Base-by-base conservation (phyloP, 1,140 invertebrate species). In the Cydia strobilella region DNA sequence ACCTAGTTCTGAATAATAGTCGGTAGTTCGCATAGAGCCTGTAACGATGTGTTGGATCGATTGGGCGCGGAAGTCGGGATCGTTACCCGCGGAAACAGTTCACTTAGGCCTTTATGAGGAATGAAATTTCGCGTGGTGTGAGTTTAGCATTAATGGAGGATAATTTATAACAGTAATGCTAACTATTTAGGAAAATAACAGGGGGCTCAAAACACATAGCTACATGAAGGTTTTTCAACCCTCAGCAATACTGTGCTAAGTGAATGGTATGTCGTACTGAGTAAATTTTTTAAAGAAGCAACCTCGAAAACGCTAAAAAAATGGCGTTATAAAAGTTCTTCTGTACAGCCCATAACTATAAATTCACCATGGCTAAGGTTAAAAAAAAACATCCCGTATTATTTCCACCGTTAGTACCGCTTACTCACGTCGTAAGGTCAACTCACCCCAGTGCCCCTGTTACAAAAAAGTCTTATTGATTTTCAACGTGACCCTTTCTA, bases 401-500 rank as follows among this genome's bases (percentile, higher is more conserved):
- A 45, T 45, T 45, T 45, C 13, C 0, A 13, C 42, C 13, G 42
- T 45, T n/a, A 54, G 5, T 54, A 54, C n/a, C 51, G n/a, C 15
- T 20, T 59, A 23, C 54, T 39, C 31, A 18, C 65, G 27, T 18
- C 0, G n/a, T n/a, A 42, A 39, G 27, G 65, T 69, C 31, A 69
- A 39, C 27, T 18, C 65, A 35, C 35, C 15, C 51, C 27, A 69
- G 31, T n/a, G 10, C 2, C 31, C 27, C 27, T 35, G 25, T 39
- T 66, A 31, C 12, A 66, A 66, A 31, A 65, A 54, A 48, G n/a
- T 12, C 23, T 15, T 69, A 69, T 69, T 39, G 65, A 69, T 69
- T 69, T 69, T 39, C 20, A 69, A 35, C 25, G 31, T 39, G 65
- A 69, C 65, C 65, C 65, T 69, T 69, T 69, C n/a, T 69, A 18